Percentiles rank a stretch among this genome's conserved stretches.
These are phyloP conservation scores for Toxonevra muliebris DNA, from an alignment of 2,888 invertebrate species.

Conservation along the genomic window DNA sequence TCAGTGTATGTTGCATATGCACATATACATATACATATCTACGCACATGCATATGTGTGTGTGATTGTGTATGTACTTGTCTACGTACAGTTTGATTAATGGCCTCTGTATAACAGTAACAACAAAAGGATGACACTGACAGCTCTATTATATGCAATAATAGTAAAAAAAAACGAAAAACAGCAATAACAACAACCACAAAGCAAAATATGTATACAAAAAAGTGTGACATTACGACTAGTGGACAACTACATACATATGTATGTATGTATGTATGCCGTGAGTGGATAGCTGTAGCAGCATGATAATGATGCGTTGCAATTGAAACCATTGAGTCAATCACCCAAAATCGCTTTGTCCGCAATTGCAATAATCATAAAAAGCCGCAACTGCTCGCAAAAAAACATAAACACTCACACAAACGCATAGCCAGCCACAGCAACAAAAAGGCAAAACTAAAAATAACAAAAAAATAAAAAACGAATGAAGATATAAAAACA, in stretches of 20 bases:
- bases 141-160: constrained; percentile 1
- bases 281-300: too few relatives aligned
- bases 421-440: constrained; percentile 9
- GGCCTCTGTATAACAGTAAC: constrained; percentile 1
- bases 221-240: background rate
- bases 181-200: constrained; percentile 15
- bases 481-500: background rate
- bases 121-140: constrained; percentile 8
- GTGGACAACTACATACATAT: too few relatives aligned
- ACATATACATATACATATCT: too few relatives aligned
- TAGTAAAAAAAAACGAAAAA: background rate
- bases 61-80: too few relatives aligned
- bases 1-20: too few relatives aligned
- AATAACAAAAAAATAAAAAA: constrained; percentile 10
- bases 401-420: background rate
- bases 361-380: constrained; percentile 40
- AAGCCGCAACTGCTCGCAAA: constrained; percentile 27
- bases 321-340: constrained; percentile 35
- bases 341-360: constrained; percentile 36
- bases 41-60: too few relatives aligned
- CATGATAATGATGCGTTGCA: constrained; percentile 3
- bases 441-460: background rate
- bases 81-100: constrained; percentile 12
- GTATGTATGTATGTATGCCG: too few relatives aligned
- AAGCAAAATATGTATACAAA: background rate